A percentile compares a stretch with the other conserved stretches of the same genome.
Conservation (phyloP, 2,113 vertebrate genomes). For the Thalassarche chlororhynchos region DNA sequence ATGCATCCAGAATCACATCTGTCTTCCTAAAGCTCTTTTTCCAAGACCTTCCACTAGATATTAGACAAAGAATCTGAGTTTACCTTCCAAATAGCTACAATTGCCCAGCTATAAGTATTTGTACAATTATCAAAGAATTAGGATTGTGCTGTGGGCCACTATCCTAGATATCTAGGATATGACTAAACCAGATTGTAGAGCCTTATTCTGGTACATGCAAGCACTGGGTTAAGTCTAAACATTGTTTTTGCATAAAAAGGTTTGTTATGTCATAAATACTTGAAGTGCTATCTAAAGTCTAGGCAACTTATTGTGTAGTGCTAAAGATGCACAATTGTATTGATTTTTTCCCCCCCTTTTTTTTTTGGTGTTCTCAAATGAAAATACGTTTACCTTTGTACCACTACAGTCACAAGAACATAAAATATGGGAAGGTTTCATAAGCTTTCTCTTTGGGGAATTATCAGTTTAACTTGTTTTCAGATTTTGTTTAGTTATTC, state of each 20-base stretch:
- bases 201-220: not conserved
- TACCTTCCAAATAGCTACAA: not conserved
- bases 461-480: not conserved
- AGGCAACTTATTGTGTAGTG: not conserved
- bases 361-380: not conserved
- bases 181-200: not conserved
- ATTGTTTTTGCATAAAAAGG: not conserved
- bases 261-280: not conserved
- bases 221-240: not conserved
- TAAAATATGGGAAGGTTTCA: not conserved
- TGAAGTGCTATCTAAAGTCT: not conserved
- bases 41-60: not conserved
- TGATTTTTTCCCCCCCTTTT: not conserved
- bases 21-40: not conserved
- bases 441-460: not conserved
- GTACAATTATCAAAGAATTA: not conserved
- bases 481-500: not conserved
- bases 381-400: not conserved
- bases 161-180: not conserved
- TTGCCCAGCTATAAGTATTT: not conserved
- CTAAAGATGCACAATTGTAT: not conserved
- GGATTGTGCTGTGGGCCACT: not conserved
- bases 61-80: not conserved
- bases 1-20: not conserved
- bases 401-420: not conserved